Conservation (phyloP, 2,888 invertebrate genomes). For the Thereva nobilitata region DNA sequence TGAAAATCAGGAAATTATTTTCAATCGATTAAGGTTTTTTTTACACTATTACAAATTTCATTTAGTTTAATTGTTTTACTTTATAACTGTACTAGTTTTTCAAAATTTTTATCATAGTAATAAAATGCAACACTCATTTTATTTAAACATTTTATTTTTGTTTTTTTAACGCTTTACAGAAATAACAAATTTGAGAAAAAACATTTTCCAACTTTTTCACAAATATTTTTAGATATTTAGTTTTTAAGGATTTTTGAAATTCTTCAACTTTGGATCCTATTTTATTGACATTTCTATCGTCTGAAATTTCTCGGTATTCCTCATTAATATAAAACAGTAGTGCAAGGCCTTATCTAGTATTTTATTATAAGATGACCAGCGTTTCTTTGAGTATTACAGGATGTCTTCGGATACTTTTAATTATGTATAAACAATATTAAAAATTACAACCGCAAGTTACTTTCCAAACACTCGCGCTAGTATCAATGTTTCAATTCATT, state of each 20-base stretch:
- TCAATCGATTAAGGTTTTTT: conserved; percentile 6
- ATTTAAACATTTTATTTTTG: neutral
- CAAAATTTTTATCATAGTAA: neutral
- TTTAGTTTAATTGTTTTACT: conserved; percentile 32
- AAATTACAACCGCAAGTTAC: too few species aligned
- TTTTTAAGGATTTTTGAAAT: neutral
- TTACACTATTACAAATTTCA: neutral
- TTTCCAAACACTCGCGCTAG: too few species aligned
- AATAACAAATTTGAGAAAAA: neutral
- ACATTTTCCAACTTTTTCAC: conserved; percentile 1
- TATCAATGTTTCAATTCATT: too few species aligned
- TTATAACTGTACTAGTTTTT: conserved; percentile 26
- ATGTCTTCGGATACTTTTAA: too few species aligned
- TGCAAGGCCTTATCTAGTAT: too few species aligned
- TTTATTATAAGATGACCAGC: too few species aligned
- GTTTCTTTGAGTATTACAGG: too few species aligned
- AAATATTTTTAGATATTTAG: neutral
- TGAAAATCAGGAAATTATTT: conserved; percentile 9
- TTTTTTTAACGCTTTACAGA: conserved; percentile 2
- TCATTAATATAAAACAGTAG: too few species aligned
- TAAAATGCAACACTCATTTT: conserved; percentile 18
- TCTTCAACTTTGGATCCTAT: too few species aligned
- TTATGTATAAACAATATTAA: too few species aligned
- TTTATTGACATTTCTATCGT: too few species aligned
- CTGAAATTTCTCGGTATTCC: too few species aligned